Evolutionary conservation across 2,113 vertebrate species (phyloP).

Genomic region (Mixornis gularis): DNA sequence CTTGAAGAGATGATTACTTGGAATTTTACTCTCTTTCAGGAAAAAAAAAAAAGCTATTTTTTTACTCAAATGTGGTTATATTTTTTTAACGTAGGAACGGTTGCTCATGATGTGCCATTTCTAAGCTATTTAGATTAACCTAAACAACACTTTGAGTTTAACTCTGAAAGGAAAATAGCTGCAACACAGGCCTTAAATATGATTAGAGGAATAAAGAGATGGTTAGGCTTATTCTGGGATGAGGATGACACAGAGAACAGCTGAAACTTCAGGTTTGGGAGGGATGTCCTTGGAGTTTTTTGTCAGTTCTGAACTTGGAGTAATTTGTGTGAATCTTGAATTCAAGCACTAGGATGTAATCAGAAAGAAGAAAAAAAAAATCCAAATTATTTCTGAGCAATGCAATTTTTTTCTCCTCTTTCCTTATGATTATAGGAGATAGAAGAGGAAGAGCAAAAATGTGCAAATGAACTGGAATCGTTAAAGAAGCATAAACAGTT

Average conservation of each 20-base stretch:
- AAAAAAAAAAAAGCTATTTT: not conserved
- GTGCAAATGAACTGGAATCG: conserved; percentile 65
- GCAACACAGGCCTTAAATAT: not conserved
- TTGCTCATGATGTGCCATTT: not conserved
- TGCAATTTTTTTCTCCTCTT: not conserved
- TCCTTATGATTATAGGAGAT: conserved; percentile 53
- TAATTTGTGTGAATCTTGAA: not conserved
- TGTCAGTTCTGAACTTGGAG: not conserved
- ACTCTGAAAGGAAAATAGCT: not conserved
- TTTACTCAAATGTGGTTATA: not conserved
- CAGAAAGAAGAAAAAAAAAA: not conserved
- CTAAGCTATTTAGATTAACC: not conserved
- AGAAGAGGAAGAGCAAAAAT: conserved; percentile 72
- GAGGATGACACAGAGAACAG: not conserved
- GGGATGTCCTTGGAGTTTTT: not conserved
- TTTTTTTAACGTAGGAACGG: not conserved
- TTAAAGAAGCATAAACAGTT: conserved; percentile 72
- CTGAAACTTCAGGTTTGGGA: not conserved
- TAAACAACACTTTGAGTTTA: not conserved
- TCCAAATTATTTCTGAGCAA: not conserved
- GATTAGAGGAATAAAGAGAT: not conserved
- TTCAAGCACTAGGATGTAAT: not conserved
- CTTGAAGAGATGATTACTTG: not conserved
- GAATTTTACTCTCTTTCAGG: not conserved
- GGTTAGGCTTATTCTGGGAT: not conserved